Conservation (phyloP, 2,797 vertebrate species). For the Clamator glandarius region DNA sequence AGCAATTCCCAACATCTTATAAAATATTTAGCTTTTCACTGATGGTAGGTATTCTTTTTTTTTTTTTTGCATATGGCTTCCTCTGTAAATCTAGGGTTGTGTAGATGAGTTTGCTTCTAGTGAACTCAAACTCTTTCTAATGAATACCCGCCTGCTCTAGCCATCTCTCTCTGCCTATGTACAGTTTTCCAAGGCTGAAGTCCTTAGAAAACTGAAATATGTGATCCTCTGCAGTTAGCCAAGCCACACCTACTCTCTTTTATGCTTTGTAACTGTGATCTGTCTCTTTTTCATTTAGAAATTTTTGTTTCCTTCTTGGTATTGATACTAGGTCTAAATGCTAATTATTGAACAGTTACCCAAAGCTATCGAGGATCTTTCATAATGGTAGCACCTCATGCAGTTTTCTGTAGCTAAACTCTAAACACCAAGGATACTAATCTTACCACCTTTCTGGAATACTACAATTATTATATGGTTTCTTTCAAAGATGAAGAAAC, state of each 20-base stretch:
- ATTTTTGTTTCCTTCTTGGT: neutral
- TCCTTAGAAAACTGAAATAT: neutral
- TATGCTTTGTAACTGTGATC: neutral
- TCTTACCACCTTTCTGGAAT: neutral
- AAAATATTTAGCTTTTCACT: neutral
- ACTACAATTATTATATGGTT: neutral
- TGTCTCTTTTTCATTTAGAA: neutral
- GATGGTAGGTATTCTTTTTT: neutral
- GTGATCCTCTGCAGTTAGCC: neutral
- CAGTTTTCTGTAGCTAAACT: neutral
- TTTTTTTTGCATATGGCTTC: neutral
- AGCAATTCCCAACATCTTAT: slow-evolving; percentile 25
- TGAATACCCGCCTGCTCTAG: neutral
- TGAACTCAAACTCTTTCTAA: neutral
- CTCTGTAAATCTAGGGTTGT: neutral
- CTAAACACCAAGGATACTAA: neutral
- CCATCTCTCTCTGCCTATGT: neutral
- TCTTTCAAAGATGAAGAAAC: neutral
- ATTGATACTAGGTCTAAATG: neutral
- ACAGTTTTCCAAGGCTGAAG: neutral
- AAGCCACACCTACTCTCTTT: slow-evolving; percentile 40
- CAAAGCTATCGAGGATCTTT: neutral
- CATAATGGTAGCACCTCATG: neutral
- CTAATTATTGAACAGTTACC: neutral
- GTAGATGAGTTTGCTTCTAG: neutral